phyloP scores from a whole-genome alignment of 2,888 invertebrate species.

The Macrosoma leucophasiata region DNA sequence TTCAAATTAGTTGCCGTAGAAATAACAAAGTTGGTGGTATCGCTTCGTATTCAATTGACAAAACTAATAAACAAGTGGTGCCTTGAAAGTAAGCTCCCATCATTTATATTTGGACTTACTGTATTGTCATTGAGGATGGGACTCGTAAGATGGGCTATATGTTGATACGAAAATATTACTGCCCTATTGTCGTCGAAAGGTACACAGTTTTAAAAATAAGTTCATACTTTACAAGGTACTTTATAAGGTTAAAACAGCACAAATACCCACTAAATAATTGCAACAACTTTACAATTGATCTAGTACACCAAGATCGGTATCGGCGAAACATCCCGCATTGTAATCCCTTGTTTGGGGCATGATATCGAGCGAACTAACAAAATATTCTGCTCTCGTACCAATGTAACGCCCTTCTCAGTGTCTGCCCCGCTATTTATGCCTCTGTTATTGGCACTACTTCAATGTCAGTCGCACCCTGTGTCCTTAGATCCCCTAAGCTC shows the following conservation, averaged over 20 bases:
- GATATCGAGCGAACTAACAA: constrained; percentile 51
- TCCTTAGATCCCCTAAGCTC: constrained; percentile 56
- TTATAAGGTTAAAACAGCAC: constrained; percentile 33
- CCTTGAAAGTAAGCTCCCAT: too few relatives aligned
- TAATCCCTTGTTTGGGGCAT: constrained; percentile 70
- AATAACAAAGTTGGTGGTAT: too few relatives aligned
- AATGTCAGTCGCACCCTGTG: constrained; percentile 76
- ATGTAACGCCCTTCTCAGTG: constrained; percentile 65
- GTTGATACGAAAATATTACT: too few relatives aligned
- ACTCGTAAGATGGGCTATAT: too few relatives aligned
- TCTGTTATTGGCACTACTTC: constrained; percentile 77
- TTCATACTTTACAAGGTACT: too few relatives aligned
- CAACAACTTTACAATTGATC: constrained; percentile 59
- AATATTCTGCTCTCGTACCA: constrained; percentile 74
- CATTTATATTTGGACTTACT: too few relatives aligned
- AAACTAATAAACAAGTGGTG: too few relatives aligned
- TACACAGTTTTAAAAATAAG: too few relatives aligned
- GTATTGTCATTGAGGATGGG: too few relatives aligned
- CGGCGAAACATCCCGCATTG: constrained; percentile 63
- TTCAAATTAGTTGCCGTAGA: too few relatives aligned
- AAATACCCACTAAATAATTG: constrained; percentile 47
- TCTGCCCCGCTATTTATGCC: constrained; percentile 73
- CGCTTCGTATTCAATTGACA: too few relatives aligned
- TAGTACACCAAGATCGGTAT: constrained; percentile 51
- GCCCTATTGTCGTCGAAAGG: too few relatives aligned